A percentile compares a stretch with the other conserved stretches of the same genome.
Evolutionary conservation across 1,140 invertebrate species (phyloP).

Genomic region (Chrysoperla carnea): DNA sequence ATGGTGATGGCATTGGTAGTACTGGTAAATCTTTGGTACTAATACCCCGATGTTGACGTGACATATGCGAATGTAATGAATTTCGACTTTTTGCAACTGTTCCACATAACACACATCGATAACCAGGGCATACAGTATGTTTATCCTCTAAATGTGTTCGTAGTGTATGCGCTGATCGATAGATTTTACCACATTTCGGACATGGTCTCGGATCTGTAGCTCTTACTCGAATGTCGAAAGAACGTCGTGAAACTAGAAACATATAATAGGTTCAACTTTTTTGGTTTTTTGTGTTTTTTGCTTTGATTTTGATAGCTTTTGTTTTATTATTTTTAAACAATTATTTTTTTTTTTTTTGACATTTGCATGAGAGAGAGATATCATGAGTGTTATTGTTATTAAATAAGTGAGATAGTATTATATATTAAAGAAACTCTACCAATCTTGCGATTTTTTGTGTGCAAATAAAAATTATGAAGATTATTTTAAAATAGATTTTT

Average conservation of each 20-base stretch:
- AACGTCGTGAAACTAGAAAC: constrained; percentile 46
- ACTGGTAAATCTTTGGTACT: constrained; percentile 83
- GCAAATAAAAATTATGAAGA: neutral
- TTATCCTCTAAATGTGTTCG: constrained; percentile 83
- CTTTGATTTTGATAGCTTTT: neutral
- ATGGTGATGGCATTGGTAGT: constrained; percentile 75
- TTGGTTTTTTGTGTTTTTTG: neutral
- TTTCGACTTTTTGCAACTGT: constrained; percentile 83
- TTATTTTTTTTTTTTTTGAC: too few relatives aligned
- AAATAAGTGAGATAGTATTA: too few relatives aligned
- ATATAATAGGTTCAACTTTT: constrained; percentile 6
- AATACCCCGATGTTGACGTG: constrained; percentile 75
- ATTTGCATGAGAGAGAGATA: too few relatives aligned
- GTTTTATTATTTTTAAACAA: neutral
- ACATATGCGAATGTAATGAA: constrained; percentile 83
- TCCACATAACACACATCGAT: constrained; percentile 76
- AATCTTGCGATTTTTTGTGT: too few relatives aligned
- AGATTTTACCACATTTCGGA: constrained; percentile 85
- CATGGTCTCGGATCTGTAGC: constrained; percentile 81
- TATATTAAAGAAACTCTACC: too few relatives aligned
- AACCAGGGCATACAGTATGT: constrained; percentile 80
- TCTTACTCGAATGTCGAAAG: constrained; percentile 67
- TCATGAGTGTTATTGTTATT: too few relatives aligned
- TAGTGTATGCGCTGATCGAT: constrained; percentile 74
- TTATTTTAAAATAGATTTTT: neutral